Evolutionary conservation across 2,113 vertebrate species (phyloP).

Genomic region (Phyllostomus hastatus): DNA sequence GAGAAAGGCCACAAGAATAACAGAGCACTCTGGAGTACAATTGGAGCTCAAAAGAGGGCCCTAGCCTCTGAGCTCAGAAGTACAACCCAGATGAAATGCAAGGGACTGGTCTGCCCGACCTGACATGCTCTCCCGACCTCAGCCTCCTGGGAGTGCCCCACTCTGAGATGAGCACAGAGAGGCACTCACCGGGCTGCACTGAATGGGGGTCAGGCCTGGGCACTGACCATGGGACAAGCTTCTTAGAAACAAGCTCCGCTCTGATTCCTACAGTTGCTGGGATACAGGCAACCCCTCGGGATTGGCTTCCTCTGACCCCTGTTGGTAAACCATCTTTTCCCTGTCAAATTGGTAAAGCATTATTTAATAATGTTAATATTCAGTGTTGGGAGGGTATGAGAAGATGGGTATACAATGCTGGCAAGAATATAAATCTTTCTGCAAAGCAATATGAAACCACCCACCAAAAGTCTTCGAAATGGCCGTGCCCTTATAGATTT

Average conservation of each 20-base stretch:
- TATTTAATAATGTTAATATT: neutral
- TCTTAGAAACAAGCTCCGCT: neutral
- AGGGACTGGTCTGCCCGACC: neutral
- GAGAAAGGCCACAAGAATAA: neutral
- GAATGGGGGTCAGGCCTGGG: neutral
- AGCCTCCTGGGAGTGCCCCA: neutral
- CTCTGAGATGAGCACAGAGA: neutral
- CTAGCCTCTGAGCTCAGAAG: neutral
- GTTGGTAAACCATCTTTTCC: neutral
- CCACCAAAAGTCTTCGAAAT: slow-evolving; percentile 43
- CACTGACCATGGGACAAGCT: neutral
- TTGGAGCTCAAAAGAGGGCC: neutral
- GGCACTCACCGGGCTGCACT: no score
- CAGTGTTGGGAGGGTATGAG: neutral
- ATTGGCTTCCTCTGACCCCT: neutral
- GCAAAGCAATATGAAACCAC: slow-evolving; percentile 51
- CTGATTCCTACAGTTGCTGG: neutral
- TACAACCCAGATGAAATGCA: neutral
- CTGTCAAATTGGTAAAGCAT: neutral
- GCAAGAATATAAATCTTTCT: slow-evolving; percentile 61
- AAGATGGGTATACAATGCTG: neutral
- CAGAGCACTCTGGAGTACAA: neutral
- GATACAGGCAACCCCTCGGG: neutral
- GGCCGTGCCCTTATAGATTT: slow-evolving; percentile 52
- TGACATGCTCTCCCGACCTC: neutral